Conservation (phyloP, 2,888 invertebrate species). For the Drosophila paracracens region DNA sequence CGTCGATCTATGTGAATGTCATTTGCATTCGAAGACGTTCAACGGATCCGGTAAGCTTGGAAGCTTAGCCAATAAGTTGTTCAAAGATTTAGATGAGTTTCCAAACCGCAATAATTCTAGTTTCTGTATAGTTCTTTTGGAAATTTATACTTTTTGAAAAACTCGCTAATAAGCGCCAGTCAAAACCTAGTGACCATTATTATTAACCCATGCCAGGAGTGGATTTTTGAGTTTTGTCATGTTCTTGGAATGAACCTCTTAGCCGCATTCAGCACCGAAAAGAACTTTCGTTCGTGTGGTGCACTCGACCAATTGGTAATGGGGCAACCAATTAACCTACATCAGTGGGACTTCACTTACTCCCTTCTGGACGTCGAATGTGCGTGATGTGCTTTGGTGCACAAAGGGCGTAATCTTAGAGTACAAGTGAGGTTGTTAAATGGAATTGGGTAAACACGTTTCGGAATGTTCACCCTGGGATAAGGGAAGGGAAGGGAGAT, state of each 20-base stretch:
- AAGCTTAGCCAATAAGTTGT: neutral
- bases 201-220: slow-evolving; percentile 41
- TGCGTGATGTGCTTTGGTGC: slow-evolving; percentile 43
- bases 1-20: slow-evolving; percentile 94
- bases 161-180: slow-evolving; percentile 23
- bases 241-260: slow-evolving; percentile 36
- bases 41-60: slow-evolving; percentile 89
- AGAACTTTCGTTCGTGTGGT: slow-evolving; percentile 49
- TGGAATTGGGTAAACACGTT: slow-evolving; percentile 71
- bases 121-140: neutral
- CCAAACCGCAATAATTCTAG: neutral
- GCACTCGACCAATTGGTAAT: slow-evolving; percentile 44
- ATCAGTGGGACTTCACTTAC: slow-evolving; percentile 39
- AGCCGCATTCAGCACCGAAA: slow-evolving; percentile 59
- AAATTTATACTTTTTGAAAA: neutral
- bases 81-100: neutral
- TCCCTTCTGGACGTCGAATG: slow-evolving; percentile 37
- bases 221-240: slow-evolving; percentile 6
- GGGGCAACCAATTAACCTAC: slow-evolving; percentile 76
- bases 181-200: slow-evolving; percentile 46
- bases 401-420: slow-evolving; percentile 33
- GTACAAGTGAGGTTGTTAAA: slow-evolving; percentile 45
- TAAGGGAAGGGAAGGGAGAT: neutral
- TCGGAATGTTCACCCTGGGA: slow-evolving; percentile 51
- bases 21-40: slow-evolving; percentile 93